These are phyloP conservation scores for Heliornis fulica DNA, from an alignment of 2,113 vertebrate species.

Conservation along the genomic window DNA sequence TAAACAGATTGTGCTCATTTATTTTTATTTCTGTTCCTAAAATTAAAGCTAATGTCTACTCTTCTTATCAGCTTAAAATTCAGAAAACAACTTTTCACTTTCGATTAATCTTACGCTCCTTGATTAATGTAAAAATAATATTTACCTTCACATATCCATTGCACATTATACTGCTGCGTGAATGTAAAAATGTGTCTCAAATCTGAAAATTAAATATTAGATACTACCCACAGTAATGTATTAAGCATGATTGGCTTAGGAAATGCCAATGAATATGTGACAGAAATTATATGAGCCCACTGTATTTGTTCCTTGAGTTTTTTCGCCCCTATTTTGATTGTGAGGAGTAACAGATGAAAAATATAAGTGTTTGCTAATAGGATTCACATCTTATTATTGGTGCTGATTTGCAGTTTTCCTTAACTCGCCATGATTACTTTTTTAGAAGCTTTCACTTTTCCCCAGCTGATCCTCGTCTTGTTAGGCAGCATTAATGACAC, in stretches of 20 bases:
- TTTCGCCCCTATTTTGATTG: slow-evolving; percentile 66
- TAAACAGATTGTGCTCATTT: not conserved
- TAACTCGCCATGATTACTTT: slow-evolving; percentile 93
- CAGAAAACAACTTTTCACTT: not conserved
- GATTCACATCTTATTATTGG: slow-evolving; percentile 87
- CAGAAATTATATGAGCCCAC: slow-evolving; percentile 34
- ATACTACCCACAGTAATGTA: slow-evolving; percentile 17
- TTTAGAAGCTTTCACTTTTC: slow-evolving; percentile 84
- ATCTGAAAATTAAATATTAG: slow-evolving; percentile 72
- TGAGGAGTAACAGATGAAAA: slow-evolving; percentile 75
- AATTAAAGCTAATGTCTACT: not conserved
- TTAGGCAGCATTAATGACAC: slow-evolving; percentile 99
- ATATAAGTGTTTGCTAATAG: slow-evolving; percentile 89
- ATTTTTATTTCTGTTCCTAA: not conserved
- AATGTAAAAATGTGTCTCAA: slow-evolving; percentile 43
- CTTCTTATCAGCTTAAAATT: slow-evolving; percentile 28
- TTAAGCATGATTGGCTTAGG: slow-evolving; percentile 18
- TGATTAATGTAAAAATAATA: slow-evolving; percentile 35
- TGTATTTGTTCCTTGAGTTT: slow-evolving; percentile 57
- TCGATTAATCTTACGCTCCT: not conserved
- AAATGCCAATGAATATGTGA: slow-evolving; percentile 37
- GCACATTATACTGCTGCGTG: not conserved
- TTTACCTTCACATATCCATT: slow-evolving; percentile 50
- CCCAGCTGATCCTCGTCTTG: slow-evolving; percentile 96
- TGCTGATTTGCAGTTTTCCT: slow-evolving; percentile 85